Evolutionary conservation across 1,140 invertebrate genomes (phyloP).

Genomic region (Campoletis sonorensis): DNA sequence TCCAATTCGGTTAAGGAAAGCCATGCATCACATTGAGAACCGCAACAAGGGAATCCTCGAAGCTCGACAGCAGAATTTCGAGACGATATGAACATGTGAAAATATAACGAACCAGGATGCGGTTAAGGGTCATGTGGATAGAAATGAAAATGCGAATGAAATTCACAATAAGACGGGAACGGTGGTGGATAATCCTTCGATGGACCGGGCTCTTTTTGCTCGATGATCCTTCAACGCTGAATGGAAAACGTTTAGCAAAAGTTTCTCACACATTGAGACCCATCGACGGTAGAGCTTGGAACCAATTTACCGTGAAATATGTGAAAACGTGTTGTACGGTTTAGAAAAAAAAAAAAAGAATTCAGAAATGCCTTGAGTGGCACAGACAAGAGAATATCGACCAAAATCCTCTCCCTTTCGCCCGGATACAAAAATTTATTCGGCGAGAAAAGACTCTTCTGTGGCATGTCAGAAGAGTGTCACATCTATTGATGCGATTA

Average conservation of each 20-base stretch:
- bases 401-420: slow-evolving; percentile 35
- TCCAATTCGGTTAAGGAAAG: not conserved
- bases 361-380: slow-evolving; percentile 28
- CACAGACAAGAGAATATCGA: slow-evolving; percentile 7
- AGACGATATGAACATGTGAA: slow-evolving; percentile 19
- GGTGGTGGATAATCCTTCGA: slow-evolving; percentile 60
- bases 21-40: too few relatives aligned
- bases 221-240: slow-evolving; percentile 47
- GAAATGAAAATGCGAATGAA: slow-evolving; percentile 41
- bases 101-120: slow-evolving; percentile 2
- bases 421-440: slow-evolving; percentile 3
- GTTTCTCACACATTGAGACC: slow-evolving; percentile 14
- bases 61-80: slow-evolving; percentile 57
- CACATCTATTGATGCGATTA: slow-evolving; percentile 61
- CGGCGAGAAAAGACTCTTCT: slow-evolving; percentile 50
- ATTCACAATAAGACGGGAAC: slow-evolving; percentile 11
- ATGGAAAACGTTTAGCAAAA: slow-evolving; percentile 59
- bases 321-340: slow-evolving; percentile 50
- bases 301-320: slow-evolving; percentile 67
- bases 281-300: slow-evolving; percentile 49
- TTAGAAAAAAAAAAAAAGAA: slow-evolving; percentile 24
- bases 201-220: slow-evolving; percentile 53
- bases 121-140: slow-evolving; percentile 8
- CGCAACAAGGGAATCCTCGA: slow-evolving; percentile 63
- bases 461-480: slow-evolving; percentile 45